A percentile compares a stretch with the other conserved stretches of the same genome.
phyloP scores from a whole-genome alignment of 2,113 vertebrate species.

The Equus quagga region DNA sequence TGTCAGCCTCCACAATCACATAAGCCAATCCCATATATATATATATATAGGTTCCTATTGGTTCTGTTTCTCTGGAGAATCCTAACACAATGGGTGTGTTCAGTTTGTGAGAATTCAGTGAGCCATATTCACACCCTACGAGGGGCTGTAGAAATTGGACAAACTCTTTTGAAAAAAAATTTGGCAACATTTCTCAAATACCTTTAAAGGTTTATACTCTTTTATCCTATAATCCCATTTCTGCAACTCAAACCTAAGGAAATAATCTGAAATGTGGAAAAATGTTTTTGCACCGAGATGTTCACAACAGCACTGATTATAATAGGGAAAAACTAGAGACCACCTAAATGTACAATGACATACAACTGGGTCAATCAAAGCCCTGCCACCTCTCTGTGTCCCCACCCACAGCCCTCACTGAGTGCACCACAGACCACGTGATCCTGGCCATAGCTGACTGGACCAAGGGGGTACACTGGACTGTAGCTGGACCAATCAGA shows the following conservation, averaged over 20 bases:
- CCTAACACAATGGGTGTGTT: not conserved
- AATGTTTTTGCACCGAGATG: not conserved
- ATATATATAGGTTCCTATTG: not conserved
- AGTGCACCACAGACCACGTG: not conserved
- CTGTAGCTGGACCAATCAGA: not conserved
- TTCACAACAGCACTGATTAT: not conserved
- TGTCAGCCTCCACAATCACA: not conserved
- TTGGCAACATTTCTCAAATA: slow-evolving; percentile 33
- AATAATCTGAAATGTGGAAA: slow-evolving; percentile 40
- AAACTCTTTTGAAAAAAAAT: not conserved
- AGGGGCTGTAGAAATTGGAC: not conserved
- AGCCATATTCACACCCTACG: not conserved
- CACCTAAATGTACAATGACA: not conserved
- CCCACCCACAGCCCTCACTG: too few relatives aligned
- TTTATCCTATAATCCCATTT: slow-evolving; percentile 43
- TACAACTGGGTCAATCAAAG: not conserved
- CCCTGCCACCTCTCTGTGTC: not conserved
- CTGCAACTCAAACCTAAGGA: slow-evolving; percentile 30
- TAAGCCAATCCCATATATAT: not conserved
- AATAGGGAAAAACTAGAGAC: slow-evolving; percentile 24
- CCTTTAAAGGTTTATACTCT: not conserved
- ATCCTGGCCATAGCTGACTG: not conserved
- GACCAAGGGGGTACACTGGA: not conserved
- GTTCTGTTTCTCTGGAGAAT: not conserved
- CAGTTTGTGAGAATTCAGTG: not conserved